phyloP scores from a whole-genome alignment of 2,113 vertebrate genomes.

The Trogon melanurus region DNA sequence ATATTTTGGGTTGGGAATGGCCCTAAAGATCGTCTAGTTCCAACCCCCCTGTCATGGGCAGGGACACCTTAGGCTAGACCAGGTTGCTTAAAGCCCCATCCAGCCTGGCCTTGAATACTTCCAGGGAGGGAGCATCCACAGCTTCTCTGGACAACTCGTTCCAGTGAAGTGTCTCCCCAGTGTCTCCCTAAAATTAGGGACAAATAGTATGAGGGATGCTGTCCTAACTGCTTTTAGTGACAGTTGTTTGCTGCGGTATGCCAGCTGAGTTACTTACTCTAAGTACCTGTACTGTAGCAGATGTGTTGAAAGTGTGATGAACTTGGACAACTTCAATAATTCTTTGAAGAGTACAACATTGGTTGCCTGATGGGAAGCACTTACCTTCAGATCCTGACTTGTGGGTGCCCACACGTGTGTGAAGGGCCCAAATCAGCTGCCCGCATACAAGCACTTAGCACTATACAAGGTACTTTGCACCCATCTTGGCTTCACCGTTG shows the following conservation, averaged over 20 bases:
- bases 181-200: background rate
- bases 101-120: too few relatives aligned
- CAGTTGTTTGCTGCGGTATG: background rate
- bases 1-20: too few relatives aligned
- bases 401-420: background rate
- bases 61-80: too few relatives aligned
- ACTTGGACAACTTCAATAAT: background rate
- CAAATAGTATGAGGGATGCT: background rate
- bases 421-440: background rate
- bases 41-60: too few relatives aligned
- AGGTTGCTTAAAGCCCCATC: too few relatives aligned
- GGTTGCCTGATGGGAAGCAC: background rate
- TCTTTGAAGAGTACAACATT: background rate
- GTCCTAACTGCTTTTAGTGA: background rate
- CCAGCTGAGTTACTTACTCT: background rate
- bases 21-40: too few relatives aligned
- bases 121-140: too few relatives aligned
- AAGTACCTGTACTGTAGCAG: background rate
- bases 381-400: background rate
- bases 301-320: background rate
- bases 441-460: background rate
- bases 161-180: too few relatives aligned
- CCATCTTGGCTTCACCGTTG: background rate
- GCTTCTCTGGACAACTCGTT: too few relatives aligned
- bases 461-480: background rate